These are phyloP conservation scores for Didymodactylos carnosus DNA, from an alignment of 2,888 invertebrate species.

Conservation along the genomic window DNA sequence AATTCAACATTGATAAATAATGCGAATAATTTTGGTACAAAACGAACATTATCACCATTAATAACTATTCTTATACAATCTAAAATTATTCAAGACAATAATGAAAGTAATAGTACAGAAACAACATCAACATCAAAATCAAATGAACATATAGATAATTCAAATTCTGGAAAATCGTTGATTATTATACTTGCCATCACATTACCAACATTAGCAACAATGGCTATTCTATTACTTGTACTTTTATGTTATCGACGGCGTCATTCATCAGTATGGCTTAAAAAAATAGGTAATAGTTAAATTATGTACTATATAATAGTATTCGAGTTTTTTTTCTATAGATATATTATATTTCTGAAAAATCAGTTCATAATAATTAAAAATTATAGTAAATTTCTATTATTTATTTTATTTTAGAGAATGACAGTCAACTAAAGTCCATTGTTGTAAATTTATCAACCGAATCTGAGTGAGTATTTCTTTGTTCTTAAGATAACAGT, in stretches of 20 bases:
- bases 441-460: neutral
- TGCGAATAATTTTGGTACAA: too few species aligned
- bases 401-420: neutral
- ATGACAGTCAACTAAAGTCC: neutral
- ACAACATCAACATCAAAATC: too few species aligned
- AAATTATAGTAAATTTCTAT: neutral
- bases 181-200: neutral
- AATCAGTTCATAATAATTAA: too few species aligned
- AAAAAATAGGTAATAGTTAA: neutral
- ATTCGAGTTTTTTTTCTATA: too few species aligned
- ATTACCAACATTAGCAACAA: neutral
- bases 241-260: neutral
- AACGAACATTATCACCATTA: too few species aligned
- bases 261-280: neutral
- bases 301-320: too few species aligned
- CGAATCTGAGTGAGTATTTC: too few species aligned
- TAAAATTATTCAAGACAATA: too few species aligned
- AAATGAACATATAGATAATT: neutral
- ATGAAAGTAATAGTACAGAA: too few species aligned
- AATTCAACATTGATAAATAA: too few species aligned
- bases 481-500: neutral
- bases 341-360: too few species aligned
- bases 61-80: too few species aligned
- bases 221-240: neutral
- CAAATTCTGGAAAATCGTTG: neutral